Evolutionary conservation across 2,797 vertebrate genomes (phyloP).

Genomic region (Sternarchorhynchus goeldii): DNA sequence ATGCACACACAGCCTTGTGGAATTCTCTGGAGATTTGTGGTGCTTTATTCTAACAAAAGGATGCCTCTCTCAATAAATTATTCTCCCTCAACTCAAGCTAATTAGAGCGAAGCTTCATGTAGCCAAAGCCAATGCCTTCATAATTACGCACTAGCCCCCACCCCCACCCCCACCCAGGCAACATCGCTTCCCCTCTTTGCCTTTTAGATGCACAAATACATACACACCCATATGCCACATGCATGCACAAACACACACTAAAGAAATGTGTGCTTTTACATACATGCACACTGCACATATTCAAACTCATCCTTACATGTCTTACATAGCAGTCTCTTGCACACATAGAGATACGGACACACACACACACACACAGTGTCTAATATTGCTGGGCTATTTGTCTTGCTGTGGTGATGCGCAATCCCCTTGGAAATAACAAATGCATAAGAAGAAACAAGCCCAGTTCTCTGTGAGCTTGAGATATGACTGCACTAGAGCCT

Average conservation of each 20-base stretch:
- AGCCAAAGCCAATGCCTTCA: constrained; percentile 44
- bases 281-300: neutral
- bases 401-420: constrained; percentile 38
- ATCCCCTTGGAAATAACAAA: constrained; percentile 56
- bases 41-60: constrained; percentile 56
- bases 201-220: constrained; percentile 10
- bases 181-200: neutral
- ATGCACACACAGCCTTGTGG: constrained; percentile 26
- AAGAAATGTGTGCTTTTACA: too few species aligned
- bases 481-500: constrained; percentile 52
- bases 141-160: constrained; percentile 39
- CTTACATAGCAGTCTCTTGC: neutral
- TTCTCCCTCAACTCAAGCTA: constrained; percentile 52
- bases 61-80: constrained; percentile 57
- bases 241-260: neutral
- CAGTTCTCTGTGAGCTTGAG: constrained; percentile 48
- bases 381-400: constrained; percentile 47
- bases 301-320: neutral
- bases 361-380: constrained; percentile 18
- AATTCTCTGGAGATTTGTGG: constrained; percentile 47
- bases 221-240: constrained; percentile 4
- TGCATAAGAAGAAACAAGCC: constrained; percentile 48
- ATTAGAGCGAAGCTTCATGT: constrained; percentile 53
- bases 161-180: constrained; percentile 4
- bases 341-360: neutral